phyloP scores from a whole-genome alignment of 2,797 vertebrate species.

The Megalops cyprinoides region DNA sequence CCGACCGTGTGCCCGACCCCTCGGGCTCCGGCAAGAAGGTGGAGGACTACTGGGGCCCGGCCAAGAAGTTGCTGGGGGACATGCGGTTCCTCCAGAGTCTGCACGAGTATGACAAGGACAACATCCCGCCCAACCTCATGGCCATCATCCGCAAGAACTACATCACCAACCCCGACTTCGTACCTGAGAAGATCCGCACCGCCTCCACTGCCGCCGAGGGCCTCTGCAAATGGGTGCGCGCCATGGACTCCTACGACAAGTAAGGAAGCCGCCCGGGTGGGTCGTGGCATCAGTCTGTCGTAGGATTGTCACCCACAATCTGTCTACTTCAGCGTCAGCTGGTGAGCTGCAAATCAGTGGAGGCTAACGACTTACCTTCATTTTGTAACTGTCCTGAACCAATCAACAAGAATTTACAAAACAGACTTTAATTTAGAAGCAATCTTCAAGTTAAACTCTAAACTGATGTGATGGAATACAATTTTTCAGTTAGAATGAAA shows the following conservation, averaged over 20 bases:
- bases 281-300: background rate
- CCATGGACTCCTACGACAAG: constrained; percentile 88
- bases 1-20: constrained; percentile 86
- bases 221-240: constrained; percentile 89
- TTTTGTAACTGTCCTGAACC: background rate
- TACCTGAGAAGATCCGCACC: constrained; percentile 88
- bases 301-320: background rate
- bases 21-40: constrained; percentile 84
- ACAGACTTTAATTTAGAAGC: too few relatives aligned
- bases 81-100: constrained; percentile 89
- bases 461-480: too few relatives aligned
- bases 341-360: background rate
- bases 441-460: too few relatives aligned
- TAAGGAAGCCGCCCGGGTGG: constrained; percentile 61
- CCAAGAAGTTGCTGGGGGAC: constrained; percentile 88
- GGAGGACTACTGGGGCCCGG: constrained; percentile 91
- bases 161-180: constrained; percentile 89
- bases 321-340: too few relatives aligned
- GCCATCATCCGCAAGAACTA: constrained; percentile 85
- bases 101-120: constrained; percentile 90
- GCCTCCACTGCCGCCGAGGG: constrained; percentile 90
- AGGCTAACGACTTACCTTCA: background rate
- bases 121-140: constrained; percentile 80
- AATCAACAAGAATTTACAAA: too few relatives aligned
- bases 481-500: background rate